Evolutionary conservation across 2,113 vertebrate genomes (phyloP).

Genomic region (Phalacrocorax brasilianus): DNA sequence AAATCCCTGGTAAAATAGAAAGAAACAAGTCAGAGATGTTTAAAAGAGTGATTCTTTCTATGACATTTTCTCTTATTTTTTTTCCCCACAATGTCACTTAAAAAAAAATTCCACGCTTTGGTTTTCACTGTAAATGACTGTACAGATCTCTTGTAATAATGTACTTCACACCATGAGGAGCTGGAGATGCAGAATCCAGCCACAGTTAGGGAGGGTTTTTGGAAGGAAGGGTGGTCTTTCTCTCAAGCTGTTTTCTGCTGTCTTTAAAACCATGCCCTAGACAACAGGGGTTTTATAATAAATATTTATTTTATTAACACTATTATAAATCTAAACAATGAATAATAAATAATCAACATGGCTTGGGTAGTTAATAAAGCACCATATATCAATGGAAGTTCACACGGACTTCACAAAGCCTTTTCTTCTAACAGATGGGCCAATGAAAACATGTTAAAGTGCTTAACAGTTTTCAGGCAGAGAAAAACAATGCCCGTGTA

Average conservation of each 20-base stretch:
- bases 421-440: background rate
- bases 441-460: background rate
- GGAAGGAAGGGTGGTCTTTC: background rate
- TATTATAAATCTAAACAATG: background rate
- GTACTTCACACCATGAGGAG: background rate
- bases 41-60: background rate
- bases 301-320: background rate
- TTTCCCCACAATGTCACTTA: background rate
- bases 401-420: background rate
- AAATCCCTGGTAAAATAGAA: background rate
- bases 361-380: background rate
- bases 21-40: background rate
- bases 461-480: background rate
- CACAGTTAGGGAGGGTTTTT: background rate
- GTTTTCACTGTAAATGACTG: background rate
- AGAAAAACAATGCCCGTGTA: background rate
- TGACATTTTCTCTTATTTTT: background rate
- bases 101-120: background rate
- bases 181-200: background rate
- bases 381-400: background rate
- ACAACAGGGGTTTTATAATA: background rate
- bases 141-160: background rate
- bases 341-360: background rate
- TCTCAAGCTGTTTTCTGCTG: background rate
- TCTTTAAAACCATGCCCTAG: background rate